Conservation (phyloP, 2,113 vertebrate genomes). For the Phrynosoma blainvillii region DNA sequence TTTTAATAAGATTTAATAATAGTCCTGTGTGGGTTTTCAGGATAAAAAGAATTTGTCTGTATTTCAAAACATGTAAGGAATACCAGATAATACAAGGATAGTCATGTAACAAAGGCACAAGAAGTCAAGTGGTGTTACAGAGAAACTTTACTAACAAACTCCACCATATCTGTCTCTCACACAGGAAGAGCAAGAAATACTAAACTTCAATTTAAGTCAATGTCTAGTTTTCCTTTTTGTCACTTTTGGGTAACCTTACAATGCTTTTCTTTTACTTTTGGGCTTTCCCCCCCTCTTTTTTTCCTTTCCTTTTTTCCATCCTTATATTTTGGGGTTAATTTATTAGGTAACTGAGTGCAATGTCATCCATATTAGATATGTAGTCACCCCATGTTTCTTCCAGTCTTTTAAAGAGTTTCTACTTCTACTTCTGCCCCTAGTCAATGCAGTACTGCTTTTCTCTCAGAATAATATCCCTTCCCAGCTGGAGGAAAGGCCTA, state of each 20-base stretch:
- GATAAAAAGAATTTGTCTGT: neutral
- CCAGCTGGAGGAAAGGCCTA: neutral
- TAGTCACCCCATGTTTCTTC: neutral
- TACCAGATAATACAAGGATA: neutral
- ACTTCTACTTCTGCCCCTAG: neutral
- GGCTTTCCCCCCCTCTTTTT: too few relatives aligned
- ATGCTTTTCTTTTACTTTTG: neutral
- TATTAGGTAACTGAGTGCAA: neutral
- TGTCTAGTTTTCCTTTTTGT: neutral
- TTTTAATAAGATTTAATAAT: neutral
- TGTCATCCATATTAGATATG: neutral
- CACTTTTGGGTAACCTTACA: neutral
- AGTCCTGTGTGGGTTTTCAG: neutral
- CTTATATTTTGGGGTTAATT: neutral
- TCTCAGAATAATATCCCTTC: neutral
- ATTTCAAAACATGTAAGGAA: neutral
- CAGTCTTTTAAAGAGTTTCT: neutral
- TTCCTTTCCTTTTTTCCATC: too few relatives aligned
- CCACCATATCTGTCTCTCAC: too few relatives aligned
- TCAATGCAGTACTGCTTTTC: neutral
- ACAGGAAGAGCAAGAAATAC: neutral
- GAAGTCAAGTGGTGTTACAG: neutral
- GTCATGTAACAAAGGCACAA: neutral
- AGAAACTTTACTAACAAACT: neutral
- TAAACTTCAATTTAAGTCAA: neutral